Evolutionary conservation across 2,797 vertebrate genomes (phyloP), one percentile per base, ranked within the genome.

Genomic region (Bradypodion pumilum): DNA sequence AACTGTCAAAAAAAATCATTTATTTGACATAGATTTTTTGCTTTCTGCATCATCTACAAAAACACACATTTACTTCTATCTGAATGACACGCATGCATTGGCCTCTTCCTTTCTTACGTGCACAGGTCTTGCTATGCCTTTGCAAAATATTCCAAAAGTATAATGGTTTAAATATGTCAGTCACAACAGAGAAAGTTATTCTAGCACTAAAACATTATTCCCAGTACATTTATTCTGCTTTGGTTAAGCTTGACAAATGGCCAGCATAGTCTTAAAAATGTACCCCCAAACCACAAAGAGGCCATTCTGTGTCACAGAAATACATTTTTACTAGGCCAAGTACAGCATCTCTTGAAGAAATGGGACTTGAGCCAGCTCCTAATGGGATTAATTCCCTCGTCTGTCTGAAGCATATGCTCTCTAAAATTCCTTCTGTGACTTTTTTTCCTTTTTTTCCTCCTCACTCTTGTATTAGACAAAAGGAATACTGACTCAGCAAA

Each of bases 361-460:
- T 40, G 85, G 85, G 29, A 52, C 73, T 46, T 56, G n/a, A 84
- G 80, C 86, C 89, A 85, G 75, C 5, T 68, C 35, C 15, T 87
- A 85, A 90, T 62, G 78, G 86, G 63, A 92, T 84, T 75, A 78
- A 78, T 49, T 66, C 80, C 82, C 75, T 37, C 1, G 2, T 29
- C 75, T 0, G 2, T 52, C 81, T 84, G 79, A 84, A 87, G 80
- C 56, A 87, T 2, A 46, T 0, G 0, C 9, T 70, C 63, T 32
- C 62, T 23, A 12, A 37, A 74, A 40, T 42, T 74, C 42, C 66
- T 63, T 69, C 49, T 1, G 52, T 40, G 27, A 29, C 3, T 40
- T 27, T 52, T 44, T 59, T 9, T 0, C n/a, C 42, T 56, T 56
- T 10, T 0, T 66, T 46, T 72, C 84, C 27, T n/a, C 4, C 1